phyloP scores from a whole-genome alignment of 2,888 invertebrate genomes.

The Pammene aurita region DNA sequence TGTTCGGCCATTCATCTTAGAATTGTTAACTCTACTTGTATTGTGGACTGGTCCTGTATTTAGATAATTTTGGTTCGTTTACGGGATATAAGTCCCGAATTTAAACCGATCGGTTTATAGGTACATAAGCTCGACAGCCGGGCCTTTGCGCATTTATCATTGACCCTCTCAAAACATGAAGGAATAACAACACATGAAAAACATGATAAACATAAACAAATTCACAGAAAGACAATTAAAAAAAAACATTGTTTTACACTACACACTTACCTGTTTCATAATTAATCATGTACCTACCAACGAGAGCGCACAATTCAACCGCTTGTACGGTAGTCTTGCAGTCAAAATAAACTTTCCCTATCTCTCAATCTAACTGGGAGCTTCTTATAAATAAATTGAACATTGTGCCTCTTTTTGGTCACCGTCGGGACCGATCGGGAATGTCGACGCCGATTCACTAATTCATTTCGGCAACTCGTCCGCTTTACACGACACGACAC shows the following conservation, averaged over 20 bases:
- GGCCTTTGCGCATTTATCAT: too few species aligned
- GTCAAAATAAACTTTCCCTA: conserved; percentile 45
- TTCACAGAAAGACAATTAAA: too few species aligned
- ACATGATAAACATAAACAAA: too few species aligned
- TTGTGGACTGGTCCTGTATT: background rate
- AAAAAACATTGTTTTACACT: too few species aligned
- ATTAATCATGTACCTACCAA: too few species aligned
- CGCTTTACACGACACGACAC: conserved; percentile 56
- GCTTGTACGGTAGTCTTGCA: background rate
- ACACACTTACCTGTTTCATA: too few species aligned
- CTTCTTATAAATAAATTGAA: conserved; percentile 80
- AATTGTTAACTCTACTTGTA: background rate
- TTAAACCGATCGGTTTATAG: too few species aligned
- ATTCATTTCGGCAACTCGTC: conserved; percentile 72
- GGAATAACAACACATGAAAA: too few species aligned
- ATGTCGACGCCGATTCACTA: conserved; percentile 78
- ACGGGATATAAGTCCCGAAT: background rate
- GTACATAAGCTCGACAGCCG: too few species aligned
- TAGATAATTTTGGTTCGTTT: background rate
- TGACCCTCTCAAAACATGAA: too few species aligned
- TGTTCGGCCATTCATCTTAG: conserved; percentile 49
- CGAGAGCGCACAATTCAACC: too few species aligned
- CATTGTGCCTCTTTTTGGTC: conserved; percentile 70
- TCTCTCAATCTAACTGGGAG: conserved; percentile 56
- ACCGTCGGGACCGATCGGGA: conserved; percentile 64